A percentile compares a stretch with the other conserved stretches of the same genome.
phyloP scores from a whole-genome alignment of 2,797 vertebrate genomes.

The Phataginus tricuspis region DNA sequence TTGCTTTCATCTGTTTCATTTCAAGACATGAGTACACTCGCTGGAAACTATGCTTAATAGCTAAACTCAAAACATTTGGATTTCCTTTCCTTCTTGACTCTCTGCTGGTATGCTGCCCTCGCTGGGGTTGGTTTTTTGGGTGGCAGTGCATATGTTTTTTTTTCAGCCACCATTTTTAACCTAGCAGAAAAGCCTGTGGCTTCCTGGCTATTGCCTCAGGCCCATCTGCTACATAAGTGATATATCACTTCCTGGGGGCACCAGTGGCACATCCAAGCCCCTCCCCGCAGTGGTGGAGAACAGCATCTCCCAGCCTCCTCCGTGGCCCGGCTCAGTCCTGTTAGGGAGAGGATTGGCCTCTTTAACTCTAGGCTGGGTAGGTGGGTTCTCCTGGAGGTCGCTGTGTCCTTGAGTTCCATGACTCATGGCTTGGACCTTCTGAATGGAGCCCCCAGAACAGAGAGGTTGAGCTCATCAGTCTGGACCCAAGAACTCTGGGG shows the following conservation, averaged over 20 bases:
- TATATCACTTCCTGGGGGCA: constrained; percentile 41
- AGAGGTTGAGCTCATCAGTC: not conserved
- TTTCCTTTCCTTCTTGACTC: constrained; percentile 83
- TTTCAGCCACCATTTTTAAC: constrained; percentile 80
- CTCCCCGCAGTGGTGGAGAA: too few relatives aligned
- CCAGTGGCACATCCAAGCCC: not conserved
- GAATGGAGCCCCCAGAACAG: not conserved
- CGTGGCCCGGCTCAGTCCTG: not conserved
- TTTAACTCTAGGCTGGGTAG: not conserved
- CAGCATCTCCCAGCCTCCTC: not conserved
- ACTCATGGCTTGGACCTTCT: not conserved
- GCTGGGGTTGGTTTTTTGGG: constrained; percentile 49
- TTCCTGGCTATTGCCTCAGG: constrained; percentile 70
- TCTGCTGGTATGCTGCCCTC: constrained; percentile 77
- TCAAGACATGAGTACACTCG: constrained; percentile 87
- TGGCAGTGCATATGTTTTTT: not conserved
- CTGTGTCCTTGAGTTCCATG: not conserved
- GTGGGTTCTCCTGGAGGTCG: not conserved
- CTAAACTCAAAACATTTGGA: constrained; percentile 90
- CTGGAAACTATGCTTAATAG: constrained; percentile 90
- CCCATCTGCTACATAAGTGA: constrained; percentile 55
- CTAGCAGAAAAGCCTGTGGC: constrained; percentile 75
- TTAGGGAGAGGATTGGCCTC: not conserved
- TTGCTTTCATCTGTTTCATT: constrained; percentile 91
- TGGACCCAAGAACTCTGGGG: not conserved